Percentiles rank a stretch among this genome's conserved stretches.
Conservation (phyloP, 2,888 invertebrate species). For the Villa cingulata region DNA sequence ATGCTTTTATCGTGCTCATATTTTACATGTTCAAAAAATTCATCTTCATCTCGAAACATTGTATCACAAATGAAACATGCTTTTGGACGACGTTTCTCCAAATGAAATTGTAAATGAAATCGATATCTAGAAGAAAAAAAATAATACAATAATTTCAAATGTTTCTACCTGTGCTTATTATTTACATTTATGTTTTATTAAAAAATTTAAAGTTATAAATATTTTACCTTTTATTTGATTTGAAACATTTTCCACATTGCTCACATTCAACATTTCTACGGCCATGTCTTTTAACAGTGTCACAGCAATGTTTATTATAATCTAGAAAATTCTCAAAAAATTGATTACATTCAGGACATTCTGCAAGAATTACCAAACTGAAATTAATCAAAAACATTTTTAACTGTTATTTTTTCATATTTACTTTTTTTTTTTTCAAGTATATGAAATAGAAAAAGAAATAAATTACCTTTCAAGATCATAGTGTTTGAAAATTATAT, state of each 20-base stretch:
- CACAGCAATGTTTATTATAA: conserved; percentile 31
- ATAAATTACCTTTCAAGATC: conserved; percentile 16
- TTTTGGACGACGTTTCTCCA: conserved; percentile 26
- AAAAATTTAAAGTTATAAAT: too few species aligned
- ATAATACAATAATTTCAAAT: not conserved
- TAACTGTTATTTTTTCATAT: not conserved
- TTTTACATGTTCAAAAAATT: conserved; percentile 29
- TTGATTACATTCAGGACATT: conserved; percentile 26
- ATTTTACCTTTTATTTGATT: conserved; percentile 32
- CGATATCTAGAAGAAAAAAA: conserved; percentile 21
- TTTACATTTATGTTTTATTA: too few species aligned
- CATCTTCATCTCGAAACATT: conserved; percentile 23
- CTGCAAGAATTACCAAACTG: conserved; percentile 3
- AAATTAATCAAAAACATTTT: not conserved
- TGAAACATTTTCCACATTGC: conserved; percentile 24
- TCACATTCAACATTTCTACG: conserved; percentile 22
- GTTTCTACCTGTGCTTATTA: not conserved
- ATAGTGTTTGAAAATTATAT: conserved; percentile 26
- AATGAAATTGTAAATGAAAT: conserved; percentile 32
- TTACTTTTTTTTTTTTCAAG: not conserved
- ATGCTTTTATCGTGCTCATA: conserved; percentile 25
- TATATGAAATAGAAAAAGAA: not conserved
- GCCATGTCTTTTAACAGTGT: conserved; percentile 20
- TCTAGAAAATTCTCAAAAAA: conserved; percentile 25
- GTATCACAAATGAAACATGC: conserved; percentile 27